Evolutionary conservation across 2,113 vertebrate genomes (phyloP).

Genomic region (Protobothrops flavoviridis): DNA sequence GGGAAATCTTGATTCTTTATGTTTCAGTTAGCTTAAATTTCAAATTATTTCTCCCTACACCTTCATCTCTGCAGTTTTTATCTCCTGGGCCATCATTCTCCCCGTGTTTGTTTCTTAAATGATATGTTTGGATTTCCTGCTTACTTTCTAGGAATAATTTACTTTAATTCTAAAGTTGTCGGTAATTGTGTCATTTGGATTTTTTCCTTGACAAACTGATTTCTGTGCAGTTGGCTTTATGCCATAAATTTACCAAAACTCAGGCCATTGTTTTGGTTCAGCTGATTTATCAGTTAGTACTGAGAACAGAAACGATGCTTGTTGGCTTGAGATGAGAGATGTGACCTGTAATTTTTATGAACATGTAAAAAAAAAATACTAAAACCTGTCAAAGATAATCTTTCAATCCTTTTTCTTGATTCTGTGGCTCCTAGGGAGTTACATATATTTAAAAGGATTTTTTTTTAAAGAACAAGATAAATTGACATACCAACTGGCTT

Average conservation of each 20-base stretch:
- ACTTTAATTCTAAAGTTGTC: background rate
- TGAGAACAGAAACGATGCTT: background rate
- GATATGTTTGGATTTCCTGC: background rate
- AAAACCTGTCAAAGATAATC: background rate
- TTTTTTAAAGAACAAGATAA: background rate
- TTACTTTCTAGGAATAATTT: background rate
- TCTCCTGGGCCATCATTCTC: background rate
- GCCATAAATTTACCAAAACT: background rate
- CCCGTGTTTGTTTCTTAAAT: background rate
- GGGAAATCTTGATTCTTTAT: background rate
- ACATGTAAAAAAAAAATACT: background rate
- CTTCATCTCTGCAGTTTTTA: background rate
- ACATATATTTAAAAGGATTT: background rate
- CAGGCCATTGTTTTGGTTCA: background rate
- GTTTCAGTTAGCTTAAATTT: background rate
- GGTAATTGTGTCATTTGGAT: background rate
- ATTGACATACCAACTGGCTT: background rate
- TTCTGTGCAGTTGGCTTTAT: background rate
- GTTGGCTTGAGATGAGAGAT: background rate
- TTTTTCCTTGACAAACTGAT: background rate
- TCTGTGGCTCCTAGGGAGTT: background rate
- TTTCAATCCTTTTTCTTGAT: background rate
- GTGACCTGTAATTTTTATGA: background rate
- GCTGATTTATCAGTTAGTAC: background rate
- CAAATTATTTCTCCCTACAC: background rate